These are phyloP conservation scores for Tenualosa thibaudeaui DNA, from an alignment of 2,797 vertebrate species.

Conservation along the genomic window DNA sequence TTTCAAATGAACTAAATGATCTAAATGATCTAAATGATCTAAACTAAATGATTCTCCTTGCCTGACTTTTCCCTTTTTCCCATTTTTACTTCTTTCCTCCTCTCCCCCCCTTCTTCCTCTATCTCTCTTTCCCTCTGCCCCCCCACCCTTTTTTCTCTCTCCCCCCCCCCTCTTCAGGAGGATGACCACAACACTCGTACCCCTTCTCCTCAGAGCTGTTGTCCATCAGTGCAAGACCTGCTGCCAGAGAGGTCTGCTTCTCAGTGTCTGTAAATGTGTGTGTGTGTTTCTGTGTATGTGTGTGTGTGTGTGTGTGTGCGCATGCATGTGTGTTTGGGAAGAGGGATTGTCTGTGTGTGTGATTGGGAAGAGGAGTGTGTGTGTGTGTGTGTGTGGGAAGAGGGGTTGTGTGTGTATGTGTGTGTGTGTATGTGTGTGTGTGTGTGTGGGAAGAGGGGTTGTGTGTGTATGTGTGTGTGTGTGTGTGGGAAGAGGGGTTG, in stretches of 20 bases:
- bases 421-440: no score
- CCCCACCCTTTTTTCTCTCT: not conserved
- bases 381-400: not conserved
- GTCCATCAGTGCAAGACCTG: slow-evolving; percentile 74
- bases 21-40: no score
- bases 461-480: not conserved
- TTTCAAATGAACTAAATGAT: no score
- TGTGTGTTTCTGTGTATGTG: not conserved
- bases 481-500: not conserved
- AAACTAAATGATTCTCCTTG: no score
- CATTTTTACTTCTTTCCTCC: not conserved
- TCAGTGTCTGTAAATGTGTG: not conserved
- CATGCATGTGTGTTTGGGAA: not conserved
- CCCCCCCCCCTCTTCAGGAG: slow-evolving; percentile 54
- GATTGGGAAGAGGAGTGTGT: not conserved
- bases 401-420: no score
- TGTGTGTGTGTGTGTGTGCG: not conserved
- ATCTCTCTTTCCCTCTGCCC: not conserved
- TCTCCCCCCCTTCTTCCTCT: not conserved
- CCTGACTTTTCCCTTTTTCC: no score
- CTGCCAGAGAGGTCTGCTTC: slow-evolving; percentile 72
- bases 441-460: not conserved
- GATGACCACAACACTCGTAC: slow-evolving; percentile 66
- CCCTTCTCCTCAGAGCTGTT: slow-evolving; percentile 74
- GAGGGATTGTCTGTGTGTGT: not conserved